Conservation (phyloP, 2,888 invertebrate species). For the Actias luna region DNA sequence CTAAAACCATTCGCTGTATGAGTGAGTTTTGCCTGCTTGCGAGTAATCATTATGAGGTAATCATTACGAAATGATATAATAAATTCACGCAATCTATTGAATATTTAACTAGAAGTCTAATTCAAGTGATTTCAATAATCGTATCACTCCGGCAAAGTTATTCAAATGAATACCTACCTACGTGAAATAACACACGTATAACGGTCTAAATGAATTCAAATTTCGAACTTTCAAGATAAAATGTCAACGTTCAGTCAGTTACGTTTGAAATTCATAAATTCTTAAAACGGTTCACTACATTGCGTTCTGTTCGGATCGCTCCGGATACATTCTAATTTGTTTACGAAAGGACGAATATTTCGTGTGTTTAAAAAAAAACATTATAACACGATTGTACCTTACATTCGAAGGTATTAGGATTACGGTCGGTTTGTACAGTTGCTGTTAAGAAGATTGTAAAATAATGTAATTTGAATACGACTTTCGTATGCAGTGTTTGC, state of each 20-base stretch:
- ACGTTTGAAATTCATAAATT: constrained; percentile 47
- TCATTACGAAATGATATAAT: too few species aligned
- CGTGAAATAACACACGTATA: constrained; percentile 20
- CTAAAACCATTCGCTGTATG: too few species aligned
- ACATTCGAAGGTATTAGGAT: not conserved
- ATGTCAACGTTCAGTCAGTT: constrained; percentile 51
- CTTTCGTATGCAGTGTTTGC: constrained; percentile 29
- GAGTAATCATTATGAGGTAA: too few species aligned
- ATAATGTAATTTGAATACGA: constrained; percentile 25
- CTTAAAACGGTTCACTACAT: constrained; percentile 49
- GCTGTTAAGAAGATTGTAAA: constrained; percentile 7
- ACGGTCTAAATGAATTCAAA: constrained; percentile 41
- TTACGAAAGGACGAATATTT: constrained; percentile 26
- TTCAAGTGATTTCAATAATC: too few species aligned
- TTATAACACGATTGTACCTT: not conserved
- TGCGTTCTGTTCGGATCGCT: constrained; percentile 29
- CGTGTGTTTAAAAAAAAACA: not conserved
- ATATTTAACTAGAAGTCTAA: too few species aligned
- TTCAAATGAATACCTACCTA: too few species aligned
- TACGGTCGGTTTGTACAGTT: not conserved
- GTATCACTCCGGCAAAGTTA: too few species aligned
- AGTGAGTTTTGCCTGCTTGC: too few species aligned
- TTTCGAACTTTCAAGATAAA: constrained; percentile 46
- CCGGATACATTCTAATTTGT: constrained; percentile 42
- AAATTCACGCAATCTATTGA: too few species aligned